These are phyloP conservation scores for Aviceda subcristata DNA, from an alignment of 2,113 vertebrate species.

Conservation along the genomic window DNA sequence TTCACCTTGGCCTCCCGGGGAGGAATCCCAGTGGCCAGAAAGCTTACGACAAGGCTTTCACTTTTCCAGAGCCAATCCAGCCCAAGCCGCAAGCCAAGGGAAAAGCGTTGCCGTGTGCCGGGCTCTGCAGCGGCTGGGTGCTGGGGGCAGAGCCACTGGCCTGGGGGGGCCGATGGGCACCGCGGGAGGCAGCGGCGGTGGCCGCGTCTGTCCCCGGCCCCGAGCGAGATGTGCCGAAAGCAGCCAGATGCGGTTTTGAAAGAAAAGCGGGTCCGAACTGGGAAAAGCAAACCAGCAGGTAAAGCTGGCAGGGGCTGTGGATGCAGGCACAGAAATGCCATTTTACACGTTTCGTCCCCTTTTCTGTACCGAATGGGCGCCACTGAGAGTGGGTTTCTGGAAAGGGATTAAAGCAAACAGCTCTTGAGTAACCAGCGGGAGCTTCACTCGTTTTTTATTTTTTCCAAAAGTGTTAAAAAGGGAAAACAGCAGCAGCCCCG, in stretches of 20 bases:
- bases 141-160: not conserved
- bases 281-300: not conserved
- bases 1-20: not conserved
- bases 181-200: not conserved
- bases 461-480: not conserved
- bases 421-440: not conserved
- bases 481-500: not conserved
- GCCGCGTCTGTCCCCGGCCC: fast-evolving
- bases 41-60: not conserved
- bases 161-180: not conserved
- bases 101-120: not conserved
- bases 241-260: not conserved
- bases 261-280: not conserved
- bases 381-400: not conserved
- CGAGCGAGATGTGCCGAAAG: fast-evolving
- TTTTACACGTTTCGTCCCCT: not conserved
- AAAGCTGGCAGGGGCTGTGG: not conserved
- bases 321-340: not conserved
- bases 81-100: not conserved
- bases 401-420: not conserved
- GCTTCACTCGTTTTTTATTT: not conserved
- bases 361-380: not conserved
- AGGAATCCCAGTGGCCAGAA: not conserved
- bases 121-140: not conserved
- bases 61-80: not conserved